Evolutionary conservation across 1,140 invertebrate genomes (phyloP).

Genomic region (Eriosoma lanigerum): DNA sequence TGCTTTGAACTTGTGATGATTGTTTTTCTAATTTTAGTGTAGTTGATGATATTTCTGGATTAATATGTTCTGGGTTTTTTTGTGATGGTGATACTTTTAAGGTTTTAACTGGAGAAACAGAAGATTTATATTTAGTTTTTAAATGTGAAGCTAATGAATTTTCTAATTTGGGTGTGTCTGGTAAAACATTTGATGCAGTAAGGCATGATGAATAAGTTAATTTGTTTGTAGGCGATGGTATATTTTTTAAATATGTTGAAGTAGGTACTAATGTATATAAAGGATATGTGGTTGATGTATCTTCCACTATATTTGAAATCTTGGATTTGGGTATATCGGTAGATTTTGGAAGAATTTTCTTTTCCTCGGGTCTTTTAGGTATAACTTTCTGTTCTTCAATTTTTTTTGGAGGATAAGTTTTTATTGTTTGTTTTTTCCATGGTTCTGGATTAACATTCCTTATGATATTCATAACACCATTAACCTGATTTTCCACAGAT

Average conservation of each 20-base stretch:
- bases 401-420: conserved; percentile 48
- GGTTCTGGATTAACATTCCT: conserved; percentile 45
- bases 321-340: neutral
- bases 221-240: neutral
- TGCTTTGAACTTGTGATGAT: neutral
- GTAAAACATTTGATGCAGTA: neutral
- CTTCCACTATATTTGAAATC: neutral
- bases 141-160: neutral
- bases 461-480: conserved; percentile 45
- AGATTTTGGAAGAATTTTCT: conserved; percentile 47
- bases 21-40: neutral
- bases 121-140: neutral
- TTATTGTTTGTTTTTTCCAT: conserved; percentile 38
- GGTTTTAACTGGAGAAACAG: neutral
- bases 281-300: neutral
- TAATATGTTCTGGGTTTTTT: neutral
- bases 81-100: conserved; percentile 5
- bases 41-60: neutral
- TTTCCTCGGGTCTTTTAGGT: conserved; percentile 37
- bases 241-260: neutral
- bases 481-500: conserved; percentile 21
- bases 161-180: neutral
- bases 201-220: neutral
- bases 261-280: neutral
- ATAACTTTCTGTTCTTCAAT: conserved; percentile 33